These are phyloP conservation scores for Eurosta solidaginis DNA, from an alignment of 1,140 invertebrate species.

Conservation along the genomic window DNA sequence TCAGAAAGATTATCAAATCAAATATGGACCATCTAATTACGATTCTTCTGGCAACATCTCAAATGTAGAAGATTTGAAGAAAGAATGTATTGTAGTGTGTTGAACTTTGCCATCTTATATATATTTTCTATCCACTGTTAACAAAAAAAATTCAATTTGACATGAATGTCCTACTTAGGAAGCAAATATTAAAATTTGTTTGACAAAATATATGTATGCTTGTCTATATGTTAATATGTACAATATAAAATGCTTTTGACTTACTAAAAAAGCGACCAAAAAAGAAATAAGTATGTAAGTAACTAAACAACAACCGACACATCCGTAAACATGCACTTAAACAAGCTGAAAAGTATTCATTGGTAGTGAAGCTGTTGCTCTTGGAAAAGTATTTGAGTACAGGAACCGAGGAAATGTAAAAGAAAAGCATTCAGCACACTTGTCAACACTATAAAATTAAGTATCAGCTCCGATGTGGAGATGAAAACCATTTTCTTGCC, in stretches of 20 bases:
- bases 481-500: not conserved
- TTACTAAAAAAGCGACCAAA: not conserved
- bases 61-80: too few species aligned
- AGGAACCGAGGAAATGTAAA: not conserved
- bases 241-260: not conserved
- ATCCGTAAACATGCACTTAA: not conserved
- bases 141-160: not conserved
- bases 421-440: not conserved
- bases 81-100: too few species aligned
- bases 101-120: too few species aligned
- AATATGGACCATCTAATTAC: too few species aligned
- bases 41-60: too few species aligned
- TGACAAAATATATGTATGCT: too few species aligned
- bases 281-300: not conserved
- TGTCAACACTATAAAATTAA: constrained; percentile 26
- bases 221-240: too few species aligned
- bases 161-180: not conserved
- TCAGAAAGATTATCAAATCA: too few species aligned
- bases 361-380: not conserved
- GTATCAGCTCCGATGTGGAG: not conserved
- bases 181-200: not conserved
- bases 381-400: not conserved
- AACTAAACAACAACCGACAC: too few species aligned
- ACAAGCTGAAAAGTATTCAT: not conserved
- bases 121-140: too few species aligned